Conservation (phyloP, 2,113 vertebrate genomes). For the Empidonax traillii region DNA sequence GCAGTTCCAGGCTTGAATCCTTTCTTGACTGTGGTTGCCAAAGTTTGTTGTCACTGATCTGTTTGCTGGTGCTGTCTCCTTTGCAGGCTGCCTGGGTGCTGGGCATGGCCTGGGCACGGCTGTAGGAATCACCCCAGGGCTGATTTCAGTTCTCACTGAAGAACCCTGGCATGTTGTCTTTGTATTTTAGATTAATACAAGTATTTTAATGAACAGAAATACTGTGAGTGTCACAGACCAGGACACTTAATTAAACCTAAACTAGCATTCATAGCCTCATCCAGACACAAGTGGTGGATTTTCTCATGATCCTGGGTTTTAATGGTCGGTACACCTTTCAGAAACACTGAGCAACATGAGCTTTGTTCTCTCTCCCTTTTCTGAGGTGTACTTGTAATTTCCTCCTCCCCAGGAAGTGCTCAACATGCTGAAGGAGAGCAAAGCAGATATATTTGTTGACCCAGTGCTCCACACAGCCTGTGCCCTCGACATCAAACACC, state of each 20-base stretch:
- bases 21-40: background rate
- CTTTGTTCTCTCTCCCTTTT: background rate
- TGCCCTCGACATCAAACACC: constrained; percentile 96
- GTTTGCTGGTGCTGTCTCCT: background rate
- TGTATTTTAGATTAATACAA: background rate
- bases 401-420: constrained; percentile 85
- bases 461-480: constrained; percentile 97
- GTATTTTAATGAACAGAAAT: background rate
- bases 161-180: background rate
- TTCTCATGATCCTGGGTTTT: background rate
- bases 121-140: background rate
- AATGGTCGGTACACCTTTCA: background rate
- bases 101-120: background rate
- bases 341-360: background rate
- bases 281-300: background rate
- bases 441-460: constrained; percentile 97
- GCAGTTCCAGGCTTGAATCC: background rate
- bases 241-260: background rate
- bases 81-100: background rate
- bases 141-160: background rate
- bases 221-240: background rate
- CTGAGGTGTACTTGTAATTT: background rate
- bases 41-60: background rate
- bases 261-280: background rate
- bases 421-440: constrained; percentile 98